Conservation (phyloP, 2,888 invertebrate genomes). For the Andrena chrysosceles region DNA sequence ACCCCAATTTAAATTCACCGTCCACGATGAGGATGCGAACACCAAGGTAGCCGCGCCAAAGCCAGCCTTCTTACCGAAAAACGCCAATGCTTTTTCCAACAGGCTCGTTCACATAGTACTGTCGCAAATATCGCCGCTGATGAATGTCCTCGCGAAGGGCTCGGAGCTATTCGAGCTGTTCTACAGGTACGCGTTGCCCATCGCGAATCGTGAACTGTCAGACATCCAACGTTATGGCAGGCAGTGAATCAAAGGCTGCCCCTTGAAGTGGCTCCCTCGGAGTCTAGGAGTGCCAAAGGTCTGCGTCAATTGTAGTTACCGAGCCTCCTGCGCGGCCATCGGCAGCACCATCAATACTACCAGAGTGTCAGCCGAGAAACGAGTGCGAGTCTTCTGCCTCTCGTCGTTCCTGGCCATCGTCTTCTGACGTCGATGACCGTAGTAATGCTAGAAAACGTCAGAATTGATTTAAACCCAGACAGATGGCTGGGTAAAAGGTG, state of each 20-base stretch:
- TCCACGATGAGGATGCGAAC: too few relatives aligned
- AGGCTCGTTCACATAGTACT: neutral
- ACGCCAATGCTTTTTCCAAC: too few relatives aligned
- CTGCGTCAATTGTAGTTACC: constrained; percentile 72
- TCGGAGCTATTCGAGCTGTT: neutral
- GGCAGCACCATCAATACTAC: constrained; percentile 47
- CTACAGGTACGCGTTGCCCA: neutral
- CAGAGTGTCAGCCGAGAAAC: constrained; percentile 18
- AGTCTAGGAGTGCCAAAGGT: constrained; percentile 68
- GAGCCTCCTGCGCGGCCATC: constrained; percentile 48
- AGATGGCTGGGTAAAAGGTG: constrained; percentile 35
- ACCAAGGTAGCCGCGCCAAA: neutral
- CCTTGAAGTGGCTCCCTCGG: constrained; percentile 66
- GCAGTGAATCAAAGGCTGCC: constrained; percentile 73
- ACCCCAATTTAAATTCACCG: constrained; percentile 1
- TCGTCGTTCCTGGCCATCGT: neutral
- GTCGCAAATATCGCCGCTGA: neutral
- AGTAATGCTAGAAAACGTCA: constrained; percentile 59
- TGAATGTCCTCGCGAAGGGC: neutral
- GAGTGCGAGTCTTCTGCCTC: constrained; percentile 24
- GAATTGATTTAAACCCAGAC: constrained; percentile 62
- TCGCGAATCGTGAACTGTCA: constrained; percentile 64
- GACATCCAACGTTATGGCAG: constrained; percentile 61
- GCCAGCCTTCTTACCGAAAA: too few relatives aligned
- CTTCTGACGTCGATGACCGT: constrained; percentile 53